phyloP scores from a whole-genome alignment of 2,113 vertebrate genomes.

The Lucifuga dentata region DNA sequence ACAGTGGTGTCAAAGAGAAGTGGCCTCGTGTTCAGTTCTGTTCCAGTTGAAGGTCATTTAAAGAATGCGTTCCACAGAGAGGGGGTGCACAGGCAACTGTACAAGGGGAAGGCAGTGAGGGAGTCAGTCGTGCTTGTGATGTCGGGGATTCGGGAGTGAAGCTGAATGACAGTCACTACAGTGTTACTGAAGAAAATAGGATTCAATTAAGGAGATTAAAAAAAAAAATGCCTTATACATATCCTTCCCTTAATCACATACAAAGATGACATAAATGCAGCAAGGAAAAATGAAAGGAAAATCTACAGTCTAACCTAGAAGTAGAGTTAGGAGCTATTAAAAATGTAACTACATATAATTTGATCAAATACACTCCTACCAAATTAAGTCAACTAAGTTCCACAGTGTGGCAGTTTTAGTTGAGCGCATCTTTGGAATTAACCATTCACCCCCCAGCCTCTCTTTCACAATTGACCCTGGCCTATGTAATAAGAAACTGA shows the following conservation, averaged over 20 bases:
- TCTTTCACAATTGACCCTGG: no score
- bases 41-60: slow-evolving; percentile 73
- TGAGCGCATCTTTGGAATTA: slow-evolving; percentile 32
- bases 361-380: slow-evolving; percentile 2
- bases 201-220: background rate
- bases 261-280: slow-evolving; percentile 7
- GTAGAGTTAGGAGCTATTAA: background rate
- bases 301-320: background rate
- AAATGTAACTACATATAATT: slow-evolving; percentile 28
- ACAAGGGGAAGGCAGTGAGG: slow-evolving; percentile 33
- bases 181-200: slow-evolving; percentile 18
- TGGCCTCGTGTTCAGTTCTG: slow-evolving; percentile 38
- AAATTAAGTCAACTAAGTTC: slow-evolving; percentile 15
- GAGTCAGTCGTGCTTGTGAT: slow-evolving; percentile 30
- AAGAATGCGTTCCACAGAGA: slow-evolving; percentile 57
- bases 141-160: slow-evolving; percentile 3
- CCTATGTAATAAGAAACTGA: slow-evolving; percentile 8
- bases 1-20: slow-evolving; percentile 46
- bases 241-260: background rate
- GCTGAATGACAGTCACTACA: slow-evolving; percentile 26
- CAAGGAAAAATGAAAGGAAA: background rate
- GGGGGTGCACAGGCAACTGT: slow-evolving; percentile 44
- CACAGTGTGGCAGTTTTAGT: slow-evolving; percentile 24
- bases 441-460: slow-evolving; percentile 28
- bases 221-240: background rate